phyloP scores from a whole-genome alignment of 2,888 invertebrate genomes.

The Sinelater perroti region DNA sequence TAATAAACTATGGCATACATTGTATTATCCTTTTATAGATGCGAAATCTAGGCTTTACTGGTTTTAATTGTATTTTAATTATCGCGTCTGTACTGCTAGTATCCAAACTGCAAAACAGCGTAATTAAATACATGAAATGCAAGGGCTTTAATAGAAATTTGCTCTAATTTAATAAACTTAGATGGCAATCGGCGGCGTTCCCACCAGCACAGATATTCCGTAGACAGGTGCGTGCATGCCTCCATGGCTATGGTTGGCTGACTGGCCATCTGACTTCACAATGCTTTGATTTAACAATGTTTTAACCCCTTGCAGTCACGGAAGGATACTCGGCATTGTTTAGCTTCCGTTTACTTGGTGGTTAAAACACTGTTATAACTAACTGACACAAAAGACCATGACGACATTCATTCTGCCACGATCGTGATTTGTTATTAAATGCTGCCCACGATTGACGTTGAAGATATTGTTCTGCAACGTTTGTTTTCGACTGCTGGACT shows the following conservation, averaged over 20 bases:
- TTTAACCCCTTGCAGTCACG: slow-evolving; percentile 52
- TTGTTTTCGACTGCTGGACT: slow-evolving; percentile 2
- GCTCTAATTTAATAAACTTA: too few species aligned
- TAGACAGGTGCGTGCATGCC: slow-evolving; percentile 29
- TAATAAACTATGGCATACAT: too few species aligned
- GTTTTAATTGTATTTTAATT: too few species aligned
- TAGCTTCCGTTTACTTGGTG: slow-evolving; percentile 53
- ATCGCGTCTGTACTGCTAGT: too few species aligned
- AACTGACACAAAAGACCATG: slow-evolving; percentile 53
- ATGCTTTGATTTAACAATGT: slow-evolving; percentile 50
- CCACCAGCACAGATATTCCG: slow-evolving; percentile 21
- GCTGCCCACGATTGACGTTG: slow-evolving; percentile 3
- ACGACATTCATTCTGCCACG: slow-evolving; percentile 47
- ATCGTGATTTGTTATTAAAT: slow-evolving; percentile 49
- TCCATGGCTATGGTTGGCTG: slow-evolving; percentile 30
- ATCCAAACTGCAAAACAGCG: too few species aligned
- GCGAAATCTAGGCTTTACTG: too few species aligned
- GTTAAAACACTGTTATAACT: slow-evolving; percentile 51
- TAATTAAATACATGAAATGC: too few species aligned
- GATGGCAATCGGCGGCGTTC: slow-evolving; percentile 10
- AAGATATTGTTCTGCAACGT: slow-evolving; percentile 6
- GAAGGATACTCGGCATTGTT: slow-evolving; percentile 53
- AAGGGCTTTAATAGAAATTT: too few species aligned
- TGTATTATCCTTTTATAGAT: too few species aligned
- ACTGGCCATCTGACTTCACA: slow-evolving; percentile 43